Evolutionary conservation across 30 jellyfish, hydroid and myxozoan genomes (phyloP).

Genomic region (Chrysaora quinquecirrha): DNA sequence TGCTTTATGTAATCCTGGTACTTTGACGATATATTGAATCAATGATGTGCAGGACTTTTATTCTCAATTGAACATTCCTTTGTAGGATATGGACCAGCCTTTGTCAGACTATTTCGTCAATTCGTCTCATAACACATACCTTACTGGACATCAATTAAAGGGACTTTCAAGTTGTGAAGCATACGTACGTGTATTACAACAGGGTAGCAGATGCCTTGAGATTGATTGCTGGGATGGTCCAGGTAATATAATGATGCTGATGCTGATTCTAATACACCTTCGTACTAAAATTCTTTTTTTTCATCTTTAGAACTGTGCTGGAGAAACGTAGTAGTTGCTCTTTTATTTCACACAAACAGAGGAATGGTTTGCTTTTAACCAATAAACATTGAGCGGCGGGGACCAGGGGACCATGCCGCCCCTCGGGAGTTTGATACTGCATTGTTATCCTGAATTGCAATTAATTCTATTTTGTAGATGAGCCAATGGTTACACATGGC

Average conservation of each 20-base stretch:
- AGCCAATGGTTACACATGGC: constrained; percentile 92
- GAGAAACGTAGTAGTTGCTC: too few species aligned
- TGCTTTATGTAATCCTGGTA: too few species aligned
- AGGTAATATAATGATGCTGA: constrained; percentile 58
- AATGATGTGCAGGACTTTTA: too few species aligned
- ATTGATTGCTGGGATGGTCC: constrained; percentile 98
- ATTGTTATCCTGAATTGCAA: too few species aligned
- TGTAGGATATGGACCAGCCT: constrained; percentile 79
- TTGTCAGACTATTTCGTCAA: constrained; percentile 72
- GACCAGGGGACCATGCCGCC: too few species aligned
- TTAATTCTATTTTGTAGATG: constrained; percentile 83
- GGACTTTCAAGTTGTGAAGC: constrained; percentile 96
- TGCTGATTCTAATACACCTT: not conserved
- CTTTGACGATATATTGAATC: too few species aligned
- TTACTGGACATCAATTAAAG: constrained; percentile 82
- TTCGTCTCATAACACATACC: constrained; percentile 79
- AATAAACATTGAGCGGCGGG: too few species aligned
- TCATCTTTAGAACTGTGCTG: too few species aligned
- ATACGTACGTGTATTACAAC: constrained; percentile 80
- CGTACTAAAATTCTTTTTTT: not conserved
- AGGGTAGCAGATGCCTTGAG: constrained; percentile 85
- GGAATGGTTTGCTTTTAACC: too few species aligned
- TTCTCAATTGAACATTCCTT: too few species aligned
- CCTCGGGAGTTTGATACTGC: too few species aligned
- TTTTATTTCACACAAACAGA: too few species aligned